Evolutionary conservation across 2,888 invertebrate species (phyloP).

Genomic region (Apodemia mormo): DNA sequence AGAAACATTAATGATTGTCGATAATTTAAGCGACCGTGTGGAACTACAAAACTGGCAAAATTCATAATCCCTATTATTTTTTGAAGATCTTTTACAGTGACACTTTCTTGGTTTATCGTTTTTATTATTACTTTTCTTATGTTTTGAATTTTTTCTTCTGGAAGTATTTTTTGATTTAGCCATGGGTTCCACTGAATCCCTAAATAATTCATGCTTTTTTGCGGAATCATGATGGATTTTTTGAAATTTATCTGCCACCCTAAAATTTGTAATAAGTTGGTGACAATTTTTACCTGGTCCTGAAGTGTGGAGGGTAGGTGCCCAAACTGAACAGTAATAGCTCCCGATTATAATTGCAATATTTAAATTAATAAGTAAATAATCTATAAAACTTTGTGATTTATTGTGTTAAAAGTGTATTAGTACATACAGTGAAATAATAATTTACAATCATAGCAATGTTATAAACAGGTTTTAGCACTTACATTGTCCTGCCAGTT

Average conservation of each 20-base stretch:
- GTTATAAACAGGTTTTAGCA: too few relatives aligned
- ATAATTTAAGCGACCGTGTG: conserved; percentile 37
- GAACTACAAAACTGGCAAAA: conserved; percentile 39
- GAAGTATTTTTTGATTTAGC: conserved; percentile 29
- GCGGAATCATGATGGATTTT: conserved; percentile 32
- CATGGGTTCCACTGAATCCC: conserved; percentile 28
- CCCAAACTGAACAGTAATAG: too few relatives aligned
- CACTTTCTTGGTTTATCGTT: conserved; percentile 19
- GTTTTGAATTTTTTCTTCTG: conserved; percentile 27
- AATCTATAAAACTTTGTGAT: too few relatives aligned
- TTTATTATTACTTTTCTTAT: conserved; percentile 14
- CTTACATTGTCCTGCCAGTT: too few relatives aligned
- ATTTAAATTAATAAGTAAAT: too few relatives aligned
- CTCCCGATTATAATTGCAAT: too few relatives aligned
- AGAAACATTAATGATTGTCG: conserved; percentile 31
- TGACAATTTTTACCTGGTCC: conserved; percentile 23
- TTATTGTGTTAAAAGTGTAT: too few relatives aligned
- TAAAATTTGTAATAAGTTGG: conserved; percentile 24
- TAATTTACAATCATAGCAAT: too few relatives aligned
- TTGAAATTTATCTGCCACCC: conserved; percentile 36
- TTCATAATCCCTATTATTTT: conserved; percentile 37
- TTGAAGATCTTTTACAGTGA: too few relatives aligned
- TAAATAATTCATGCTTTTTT: conserved; percentile 21
- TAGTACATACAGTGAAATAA: too few relatives aligned
- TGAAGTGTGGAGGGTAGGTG: too few relatives aligned